These are phyloP conservation scores for Oreohelix idahoensis DNA, from an alignment of 1,140 invertebrate species.

Conservation along the genomic window DNA sequence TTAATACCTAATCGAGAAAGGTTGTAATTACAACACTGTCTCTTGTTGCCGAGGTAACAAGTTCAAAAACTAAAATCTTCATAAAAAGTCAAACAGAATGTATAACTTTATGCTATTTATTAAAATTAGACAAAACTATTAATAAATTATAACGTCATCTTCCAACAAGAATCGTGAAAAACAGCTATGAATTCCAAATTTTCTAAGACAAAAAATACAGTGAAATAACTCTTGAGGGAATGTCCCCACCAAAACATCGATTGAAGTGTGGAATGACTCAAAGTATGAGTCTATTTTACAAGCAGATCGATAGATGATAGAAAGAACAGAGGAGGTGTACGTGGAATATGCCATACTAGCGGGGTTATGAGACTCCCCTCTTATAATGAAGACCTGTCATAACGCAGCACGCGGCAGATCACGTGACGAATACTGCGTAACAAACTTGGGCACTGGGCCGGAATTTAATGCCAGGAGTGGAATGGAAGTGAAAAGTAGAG, in stretches of 20 bases:
- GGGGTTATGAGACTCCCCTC: neutral
- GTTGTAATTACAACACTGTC: no score
- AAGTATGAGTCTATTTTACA: neutral
- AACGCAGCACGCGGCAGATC: slow-evolving; percentile 11
- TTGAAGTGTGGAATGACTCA: neutral
- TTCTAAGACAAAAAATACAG: neutral
- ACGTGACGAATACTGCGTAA: neutral
- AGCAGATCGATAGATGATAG: neutral
- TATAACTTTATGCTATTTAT: no score
- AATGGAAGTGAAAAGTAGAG: neutral
- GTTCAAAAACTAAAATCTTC: no score
- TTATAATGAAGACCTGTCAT: neutral
- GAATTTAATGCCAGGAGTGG: neutral
- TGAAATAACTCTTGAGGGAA: neutral
- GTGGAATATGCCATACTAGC: neutral
- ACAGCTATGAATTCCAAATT: neutral
- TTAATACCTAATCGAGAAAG: no score
- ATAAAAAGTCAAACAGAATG: no score
- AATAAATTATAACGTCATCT: neutral
- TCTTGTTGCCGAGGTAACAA: no score
- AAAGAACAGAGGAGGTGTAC: neutral
- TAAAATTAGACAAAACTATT: no score
- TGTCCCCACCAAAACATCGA: neutral
- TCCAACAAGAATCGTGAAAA: neutral
- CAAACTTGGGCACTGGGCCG: neutral